Conservation (phyloP, 2,113 vertebrate genomes). For the Rhinichthys klamathensis region DNA sequence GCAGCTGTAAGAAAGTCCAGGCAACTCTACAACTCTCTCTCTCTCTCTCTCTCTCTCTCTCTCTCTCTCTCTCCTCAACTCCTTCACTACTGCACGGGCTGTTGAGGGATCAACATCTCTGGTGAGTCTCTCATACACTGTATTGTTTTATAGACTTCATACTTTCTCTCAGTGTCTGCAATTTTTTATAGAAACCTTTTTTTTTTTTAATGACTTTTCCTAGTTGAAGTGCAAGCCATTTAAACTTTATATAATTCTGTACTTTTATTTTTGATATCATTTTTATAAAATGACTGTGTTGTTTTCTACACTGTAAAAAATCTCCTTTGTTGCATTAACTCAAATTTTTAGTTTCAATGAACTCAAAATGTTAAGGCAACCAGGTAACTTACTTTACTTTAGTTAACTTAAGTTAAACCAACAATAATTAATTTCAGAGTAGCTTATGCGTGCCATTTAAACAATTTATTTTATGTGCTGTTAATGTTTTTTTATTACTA, state of each 20-base stretch:
- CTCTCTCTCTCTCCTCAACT: slow-evolving; percentile 25
- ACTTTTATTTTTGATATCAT: background rate
- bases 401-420: too few species aligned
- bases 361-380: too few species aligned
- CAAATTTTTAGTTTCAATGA: too few species aligned
- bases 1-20: slow-evolving; percentile 42
- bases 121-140: slow-evolving; percentile 42
- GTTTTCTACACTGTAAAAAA: background rate
- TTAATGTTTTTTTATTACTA: too few species aligned
- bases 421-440: too few species aligned
- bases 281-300: background rate
- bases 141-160: background rate
- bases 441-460: background rate
- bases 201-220: background rate
- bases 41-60: too few species aligned
- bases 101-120: slow-evolving; percentile 14
- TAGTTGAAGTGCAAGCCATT: background rate
- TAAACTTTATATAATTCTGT: background rate
- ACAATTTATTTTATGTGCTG: background rate
- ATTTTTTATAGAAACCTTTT: background rate
- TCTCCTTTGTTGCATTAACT: too few species aligned
- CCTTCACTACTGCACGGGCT: slow-evolving; percentile 44
- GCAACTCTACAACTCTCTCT: background rate
- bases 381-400: too few species aligned
- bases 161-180: background rate